These are phyloP conservation scores for Plebejus anna DNA, from an alignment of 2,888 invertebrate species.

Conservation along the genomic window DNA sequence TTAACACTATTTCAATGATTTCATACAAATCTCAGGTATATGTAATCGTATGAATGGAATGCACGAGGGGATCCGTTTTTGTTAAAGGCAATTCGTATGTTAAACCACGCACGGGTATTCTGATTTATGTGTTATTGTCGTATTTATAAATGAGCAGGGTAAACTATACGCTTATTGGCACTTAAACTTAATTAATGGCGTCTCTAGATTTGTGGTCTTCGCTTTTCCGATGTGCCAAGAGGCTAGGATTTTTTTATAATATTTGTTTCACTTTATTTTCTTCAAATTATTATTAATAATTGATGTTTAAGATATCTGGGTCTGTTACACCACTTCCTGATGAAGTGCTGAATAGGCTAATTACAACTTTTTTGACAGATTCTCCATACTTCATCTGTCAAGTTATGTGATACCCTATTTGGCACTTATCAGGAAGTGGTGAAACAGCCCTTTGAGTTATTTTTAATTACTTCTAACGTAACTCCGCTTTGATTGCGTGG, in stretches of 20 bases:
- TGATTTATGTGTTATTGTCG: conserved; percentile 1
- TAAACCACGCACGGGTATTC: conserved; percentile 9
- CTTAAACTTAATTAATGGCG: neutral
- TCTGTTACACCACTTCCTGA: too few relatives aligned
- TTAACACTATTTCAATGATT: neutral
- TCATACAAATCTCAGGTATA: neutral
- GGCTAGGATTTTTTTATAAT: neutral
- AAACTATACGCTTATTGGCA: conserved; percentile 16
- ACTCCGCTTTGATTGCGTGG: too few relatives aligned
- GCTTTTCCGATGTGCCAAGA: neutral
- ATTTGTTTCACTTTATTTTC: neutral
- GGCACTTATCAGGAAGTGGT: too few relatives aligned
- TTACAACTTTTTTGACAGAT: too few relatives aligned
- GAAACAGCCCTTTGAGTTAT: too few relatives aligned
- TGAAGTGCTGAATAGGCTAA: too few relatives aligned
- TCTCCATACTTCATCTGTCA: too few relatives aligned
- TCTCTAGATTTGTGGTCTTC: neutral
- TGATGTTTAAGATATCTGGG: too few relatives aligned
- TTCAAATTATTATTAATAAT: neutral
- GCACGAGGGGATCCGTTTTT: neutral
- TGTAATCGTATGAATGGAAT: neutral
- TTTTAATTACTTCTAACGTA: too few relatives aligned
- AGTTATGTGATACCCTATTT: too few relatives aligned
- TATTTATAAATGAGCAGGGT: conserved; percentile 9
- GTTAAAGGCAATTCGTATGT: conserved; percentile 13